Evolutionary conservation across 2,797 vertebrate genomes (phyloP).

Genomic region (Hemitrygon akajei): DNA sequence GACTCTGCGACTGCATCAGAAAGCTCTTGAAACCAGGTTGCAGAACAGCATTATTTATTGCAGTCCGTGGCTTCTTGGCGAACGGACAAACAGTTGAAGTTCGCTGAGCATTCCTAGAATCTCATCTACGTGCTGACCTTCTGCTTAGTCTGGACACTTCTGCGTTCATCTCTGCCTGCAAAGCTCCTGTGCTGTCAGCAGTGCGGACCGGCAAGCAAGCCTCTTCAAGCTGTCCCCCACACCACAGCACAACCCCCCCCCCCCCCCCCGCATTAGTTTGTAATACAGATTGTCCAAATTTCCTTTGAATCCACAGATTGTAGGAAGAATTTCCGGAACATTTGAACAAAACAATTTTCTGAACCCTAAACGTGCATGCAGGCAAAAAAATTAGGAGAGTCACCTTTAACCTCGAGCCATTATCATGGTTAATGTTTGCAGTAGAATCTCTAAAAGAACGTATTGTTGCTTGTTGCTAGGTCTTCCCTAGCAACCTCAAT

Average conservation of each 20-base stretch:
- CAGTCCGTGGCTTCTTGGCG: constrained; percentile 65
- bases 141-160: constrained; percentile 67
- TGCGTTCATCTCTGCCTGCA: constrained; percentile 61
- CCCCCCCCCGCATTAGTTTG: background rate
- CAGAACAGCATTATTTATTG: constrained; percentile 71
- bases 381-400: constrained; percentile 50
- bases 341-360: constrained; percentile 52
- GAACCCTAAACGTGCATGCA: constrained; percentile 58
- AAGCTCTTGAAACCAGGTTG: constrained; percentile 48
- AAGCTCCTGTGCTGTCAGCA: constrained; percentile 47
- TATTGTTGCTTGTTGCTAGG: constrained; percentile 72
- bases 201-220: constrained; percentile 47
- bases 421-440: constrained; percentile 74
- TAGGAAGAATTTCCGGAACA: constrained; percentile 69
- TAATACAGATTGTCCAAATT: constrained; percentile 62
- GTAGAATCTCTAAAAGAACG: constrained; percentile 66
- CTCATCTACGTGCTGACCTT: constrained; percentile 62
- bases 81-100: constrained; percentile 56
- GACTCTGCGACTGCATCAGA: background rate
- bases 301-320: constrained; percentile 67
- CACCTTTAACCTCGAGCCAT: constrained; percentile 68
- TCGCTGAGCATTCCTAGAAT: constrained; percentile 60
- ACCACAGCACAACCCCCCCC: background rate
- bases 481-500: constrained; percentile 72
- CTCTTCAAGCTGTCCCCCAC: constrained; percentile 45